Conservation (phyloP, 2,113 vertebrate species). For the Notothenia rossii region DNA sequence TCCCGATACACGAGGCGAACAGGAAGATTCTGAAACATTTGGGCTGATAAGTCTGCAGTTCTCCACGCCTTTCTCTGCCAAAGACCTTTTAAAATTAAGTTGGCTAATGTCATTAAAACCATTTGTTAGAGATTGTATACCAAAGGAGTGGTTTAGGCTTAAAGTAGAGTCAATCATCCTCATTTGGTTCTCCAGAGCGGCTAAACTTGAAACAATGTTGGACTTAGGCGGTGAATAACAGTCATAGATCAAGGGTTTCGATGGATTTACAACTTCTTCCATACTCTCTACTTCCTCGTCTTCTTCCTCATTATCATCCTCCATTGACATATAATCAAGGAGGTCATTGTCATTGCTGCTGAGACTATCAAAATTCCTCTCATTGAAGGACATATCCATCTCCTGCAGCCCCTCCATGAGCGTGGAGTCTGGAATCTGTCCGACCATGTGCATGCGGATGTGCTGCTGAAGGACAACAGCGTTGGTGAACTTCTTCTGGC, state of each 20-base stretch:
- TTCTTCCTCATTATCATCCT: conserved; percentile 81
- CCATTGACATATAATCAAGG: conserved; percentile 92
- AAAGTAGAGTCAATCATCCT: conserved; percentile 90
- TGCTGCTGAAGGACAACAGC: conserved; percentile 97
- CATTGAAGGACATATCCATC: conserved; percentile 85
- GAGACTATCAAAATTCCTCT: conserved; percentile 87
- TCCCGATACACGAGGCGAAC: conserved; percentile 84
- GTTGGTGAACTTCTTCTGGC: conserved; percentile 98
- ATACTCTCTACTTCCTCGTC: conserved; percentile 79
- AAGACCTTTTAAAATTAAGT: conserved; percentile 85
- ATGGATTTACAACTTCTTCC: conserved; percentile 76
- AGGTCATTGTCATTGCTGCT: conserved; percentile 90
- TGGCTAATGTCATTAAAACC: conserved; percentile 87
- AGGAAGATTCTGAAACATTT: conserved; percentile 87
- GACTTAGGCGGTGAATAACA: conserved; percentile 86
- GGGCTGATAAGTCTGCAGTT: conserved; percentile 87
- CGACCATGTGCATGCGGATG: conserved; percentile 97
- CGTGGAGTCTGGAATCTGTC: conserved; percentile 90
- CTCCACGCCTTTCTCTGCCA: conserved; percentile 86
- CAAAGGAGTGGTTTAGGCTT: conserved; percentile 84
- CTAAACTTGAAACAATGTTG: conserved; percentile 88
- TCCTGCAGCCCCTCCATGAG: conserved; percentile 87
- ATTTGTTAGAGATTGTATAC: conserved; percentile 86
- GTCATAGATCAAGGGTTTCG: conserved; percentile 83
- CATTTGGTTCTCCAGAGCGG: conserved; percentile 94